phyloP scores from a whole-genome alignment of 64 coral and sea anemone species.

The Hydrozoanthus tunicans region DNA sequence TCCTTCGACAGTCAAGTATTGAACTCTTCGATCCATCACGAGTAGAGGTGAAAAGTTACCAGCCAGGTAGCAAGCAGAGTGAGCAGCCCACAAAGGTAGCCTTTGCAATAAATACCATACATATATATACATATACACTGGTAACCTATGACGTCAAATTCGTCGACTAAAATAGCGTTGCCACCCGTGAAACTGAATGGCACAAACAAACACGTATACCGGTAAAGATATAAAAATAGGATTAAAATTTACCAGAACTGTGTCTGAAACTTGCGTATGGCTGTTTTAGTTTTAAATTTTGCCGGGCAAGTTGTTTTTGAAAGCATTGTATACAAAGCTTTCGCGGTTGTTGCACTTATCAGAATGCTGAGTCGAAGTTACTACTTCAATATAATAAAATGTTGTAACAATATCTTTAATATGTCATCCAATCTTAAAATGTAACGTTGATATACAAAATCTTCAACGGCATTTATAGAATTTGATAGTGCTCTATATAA shows the following conservation, averaged over 20 bases:
- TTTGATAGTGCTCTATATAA: no score
- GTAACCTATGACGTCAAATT: background rate
- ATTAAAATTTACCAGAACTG: no score
- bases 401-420: no score
- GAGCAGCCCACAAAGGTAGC: background rate
- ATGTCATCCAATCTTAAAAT: no score
- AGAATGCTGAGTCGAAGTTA: no score
- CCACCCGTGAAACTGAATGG: background rate
- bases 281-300: background rate
- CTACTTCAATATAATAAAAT: no score
- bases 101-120: background rate
- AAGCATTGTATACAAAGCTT: no score
- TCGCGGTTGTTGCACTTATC: no score
- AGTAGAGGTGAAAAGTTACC: background rate
- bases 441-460: no score
- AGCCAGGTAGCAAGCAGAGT: background rate
- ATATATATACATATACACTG: background rate
- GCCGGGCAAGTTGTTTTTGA: background rate
- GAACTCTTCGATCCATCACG: slow-evolving; percentile 69
- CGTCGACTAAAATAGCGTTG: background rate
- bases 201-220: background rate
- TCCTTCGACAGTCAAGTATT: slow-evolving; percentile 63
- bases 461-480: no score
- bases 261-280: background rate
- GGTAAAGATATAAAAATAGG: background rate